Percentiles rank a stretch among this genome's conserved stretches.
Evolutionary conservation across 2,888 invertebrate species (phyloP).

Genomic region (Spodoptera picta): DNA sequence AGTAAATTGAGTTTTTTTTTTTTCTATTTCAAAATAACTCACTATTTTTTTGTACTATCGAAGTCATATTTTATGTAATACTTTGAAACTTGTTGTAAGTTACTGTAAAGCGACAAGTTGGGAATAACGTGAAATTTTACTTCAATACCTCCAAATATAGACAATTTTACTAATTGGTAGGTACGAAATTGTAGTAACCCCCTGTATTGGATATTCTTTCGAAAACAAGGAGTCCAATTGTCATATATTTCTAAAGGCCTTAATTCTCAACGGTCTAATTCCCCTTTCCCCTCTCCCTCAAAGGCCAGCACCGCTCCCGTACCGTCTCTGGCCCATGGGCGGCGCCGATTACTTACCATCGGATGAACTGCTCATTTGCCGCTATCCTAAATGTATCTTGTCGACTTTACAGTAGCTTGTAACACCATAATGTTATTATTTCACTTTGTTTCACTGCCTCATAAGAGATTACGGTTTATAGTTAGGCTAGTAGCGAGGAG

Average conservation of each 20-base stretch:
- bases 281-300: too few species aligned
- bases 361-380: too few species aligned
- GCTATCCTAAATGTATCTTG: not conserved
- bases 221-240: too few species aligned
- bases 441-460: slow-evolving; percentile 75
- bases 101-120: slow-evolving; percentile 34
- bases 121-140: not conserved
- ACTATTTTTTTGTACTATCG: slow-evolving; percentile 46
- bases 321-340: too few species aligned
- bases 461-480: slow-evolving; percentile 72
- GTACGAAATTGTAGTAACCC: too few species aligned
- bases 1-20: slow-evolving; percentile 40
- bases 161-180: too few species aligned
- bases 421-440: slow-evolving; percentile 36
- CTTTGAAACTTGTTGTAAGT: slow-evolving; percentile 36
- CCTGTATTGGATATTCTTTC: too few species aligned
- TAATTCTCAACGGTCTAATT: too few species aligned
- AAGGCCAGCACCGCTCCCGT: too few species aligned
- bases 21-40: slow-evolving; percentile 32
- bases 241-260: too few species aligned
- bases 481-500: slow-evolving; percentile 72
- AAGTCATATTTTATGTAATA: slow-evolving; percentile 40
- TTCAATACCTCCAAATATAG: not conserved
- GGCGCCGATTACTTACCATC: too few species aligned
- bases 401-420: slow-evolving; percentile 34